These are phyloP conservation scores for Rhynchophorus ferrugineus DNA, from an alignment of 1,140 invertebrate genomes.

Conservation along the genomic window DNA sequence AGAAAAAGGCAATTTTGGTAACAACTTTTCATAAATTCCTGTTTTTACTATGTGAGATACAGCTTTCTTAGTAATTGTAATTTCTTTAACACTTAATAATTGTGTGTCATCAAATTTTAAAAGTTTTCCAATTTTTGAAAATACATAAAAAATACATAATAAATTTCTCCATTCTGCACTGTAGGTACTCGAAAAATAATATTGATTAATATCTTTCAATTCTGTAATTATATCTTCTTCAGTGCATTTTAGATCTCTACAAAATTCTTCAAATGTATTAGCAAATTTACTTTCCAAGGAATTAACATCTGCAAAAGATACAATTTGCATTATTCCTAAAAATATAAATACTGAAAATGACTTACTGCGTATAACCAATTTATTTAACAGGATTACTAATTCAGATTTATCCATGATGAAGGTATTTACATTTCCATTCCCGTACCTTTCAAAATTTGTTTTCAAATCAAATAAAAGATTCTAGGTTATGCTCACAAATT, in stretches of 20 bases:
- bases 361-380: too few species aligned
- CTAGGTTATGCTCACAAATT: too few species aligned
- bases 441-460: too few species aligned
- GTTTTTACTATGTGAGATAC: slow-evolving; percentile 55
- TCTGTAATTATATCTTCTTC: not conserved
- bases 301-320: too few species aligned
- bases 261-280: too few species aligned
- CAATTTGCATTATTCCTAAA: too few species aligned
- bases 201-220: not conserved
- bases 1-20: slow-evolving; percentile 56
- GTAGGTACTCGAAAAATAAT: not conserved
- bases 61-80: slow-evolving; percentile 45
- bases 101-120: slow-evolving; percentile 30
- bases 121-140: slow-evolving; percentile 32
- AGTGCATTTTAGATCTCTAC: not conserved
- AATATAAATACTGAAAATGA: too few species aligned
- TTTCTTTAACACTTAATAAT: slow-evolving; percentile 51
- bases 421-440: too few species aligned
- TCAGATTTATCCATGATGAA: too few species aligned
- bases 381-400: too few species aligned
- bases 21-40: slow-evolving; percentile 56
- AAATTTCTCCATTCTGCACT: slow-evolving; percentile 35
- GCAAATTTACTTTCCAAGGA: too few species aligned
- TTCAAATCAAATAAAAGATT: too few species aligned
- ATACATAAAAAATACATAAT: slow-evolving; percentile 38